These are phyloP conservation scores for Phyllotis vaccarum DNA, from an alignment of 2,797 vertebrate genomes.

Conservation along the genomic window DNA sequence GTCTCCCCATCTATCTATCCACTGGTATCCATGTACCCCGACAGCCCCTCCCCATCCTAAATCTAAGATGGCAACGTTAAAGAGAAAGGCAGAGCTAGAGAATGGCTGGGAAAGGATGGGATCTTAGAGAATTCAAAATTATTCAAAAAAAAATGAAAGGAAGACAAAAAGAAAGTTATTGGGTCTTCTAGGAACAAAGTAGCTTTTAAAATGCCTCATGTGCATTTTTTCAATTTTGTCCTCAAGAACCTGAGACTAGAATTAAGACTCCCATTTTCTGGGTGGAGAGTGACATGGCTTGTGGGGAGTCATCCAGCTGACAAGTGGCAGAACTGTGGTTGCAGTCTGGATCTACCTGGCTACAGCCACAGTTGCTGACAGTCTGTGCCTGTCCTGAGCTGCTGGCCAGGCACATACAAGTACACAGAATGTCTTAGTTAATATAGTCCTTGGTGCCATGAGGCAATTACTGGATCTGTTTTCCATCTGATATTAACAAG, in stretches of 20 bases:
- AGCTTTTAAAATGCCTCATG: neutral
- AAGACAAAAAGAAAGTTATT: neutral
- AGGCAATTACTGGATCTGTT: constrained; percentile 28
- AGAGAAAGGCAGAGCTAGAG: neutral
- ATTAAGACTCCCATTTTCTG: neutral
- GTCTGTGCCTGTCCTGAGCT: neutral
- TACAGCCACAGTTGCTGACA: neutral
- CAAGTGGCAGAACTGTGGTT: neutral
- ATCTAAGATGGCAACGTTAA: constrained; percentile 1
- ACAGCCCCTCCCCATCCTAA: neutral
- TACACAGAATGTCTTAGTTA: neutral
- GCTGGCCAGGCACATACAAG: neutral
- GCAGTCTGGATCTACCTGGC: neutral
- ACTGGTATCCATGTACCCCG: neutral
- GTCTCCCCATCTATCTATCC: rapidly evolving
- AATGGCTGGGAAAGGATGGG: neutral
- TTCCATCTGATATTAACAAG: constrained; percentile 14
- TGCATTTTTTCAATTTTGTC: constrained; percentile 30
- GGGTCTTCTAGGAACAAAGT: neutral
- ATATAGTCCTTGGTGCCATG: neutral
- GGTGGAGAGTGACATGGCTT: neutral
- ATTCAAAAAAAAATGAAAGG: neutral
- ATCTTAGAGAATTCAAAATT: neutral
- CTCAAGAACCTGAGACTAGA: constrained; percentile 16
- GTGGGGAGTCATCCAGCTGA: neutral